Evolutionary conservation across 2,888 invertebrate genomes (phyloP).

Genomic region (Coremacera marginata): DNA sequence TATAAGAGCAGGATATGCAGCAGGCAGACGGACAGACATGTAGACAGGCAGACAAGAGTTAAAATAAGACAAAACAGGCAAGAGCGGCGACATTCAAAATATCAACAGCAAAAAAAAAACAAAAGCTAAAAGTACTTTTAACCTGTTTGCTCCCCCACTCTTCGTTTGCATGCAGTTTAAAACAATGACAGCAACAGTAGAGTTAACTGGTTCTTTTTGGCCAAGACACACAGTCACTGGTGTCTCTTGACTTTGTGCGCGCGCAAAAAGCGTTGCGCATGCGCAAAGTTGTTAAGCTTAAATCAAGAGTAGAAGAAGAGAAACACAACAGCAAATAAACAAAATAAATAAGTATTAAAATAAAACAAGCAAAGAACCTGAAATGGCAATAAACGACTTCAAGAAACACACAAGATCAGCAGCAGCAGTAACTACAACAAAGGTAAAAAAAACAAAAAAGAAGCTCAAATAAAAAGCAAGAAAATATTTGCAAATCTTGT

Average conservation of each 20-base stretch:
- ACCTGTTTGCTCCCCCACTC: too few relatives aligned
- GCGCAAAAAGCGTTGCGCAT: not conserved
- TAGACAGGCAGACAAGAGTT: not conserved
- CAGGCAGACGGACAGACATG: too few relatives aligned
- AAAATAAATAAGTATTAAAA: not conserved
- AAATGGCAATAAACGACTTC: not conserved
- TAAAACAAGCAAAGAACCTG: not conserved
- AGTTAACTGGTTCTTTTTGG: slow-evolving; percentile 12
- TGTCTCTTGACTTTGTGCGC: slow-evolving; percentile 49
- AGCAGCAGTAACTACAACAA: not conserved
- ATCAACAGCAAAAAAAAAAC: too few relatives aligned
- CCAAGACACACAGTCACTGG: slow-evolving; percentile 44
- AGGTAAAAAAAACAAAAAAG: not conserved
- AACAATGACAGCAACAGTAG: not conserved
- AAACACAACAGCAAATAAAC: not conserved
- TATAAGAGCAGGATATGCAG: too few relatives aligned
- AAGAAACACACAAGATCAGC: not conserved
- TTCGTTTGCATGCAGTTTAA: too few relatives aligned
- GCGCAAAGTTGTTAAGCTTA: not conserved
- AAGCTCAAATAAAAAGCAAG: not conserved
- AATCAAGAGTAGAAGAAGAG: not conserved
- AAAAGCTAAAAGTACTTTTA: too few relatives aligned
- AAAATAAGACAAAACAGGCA: not conserved
- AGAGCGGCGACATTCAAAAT: not conserved
- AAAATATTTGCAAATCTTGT: slow-evolving; percentile 20